A percentile compares a stretch with the other conserved stretches of the same genome.
Evolutionary conservation across 2,888 invertebrate genomes (phyloP).

Genomic region (Metopia argyrocephala): DNA sequence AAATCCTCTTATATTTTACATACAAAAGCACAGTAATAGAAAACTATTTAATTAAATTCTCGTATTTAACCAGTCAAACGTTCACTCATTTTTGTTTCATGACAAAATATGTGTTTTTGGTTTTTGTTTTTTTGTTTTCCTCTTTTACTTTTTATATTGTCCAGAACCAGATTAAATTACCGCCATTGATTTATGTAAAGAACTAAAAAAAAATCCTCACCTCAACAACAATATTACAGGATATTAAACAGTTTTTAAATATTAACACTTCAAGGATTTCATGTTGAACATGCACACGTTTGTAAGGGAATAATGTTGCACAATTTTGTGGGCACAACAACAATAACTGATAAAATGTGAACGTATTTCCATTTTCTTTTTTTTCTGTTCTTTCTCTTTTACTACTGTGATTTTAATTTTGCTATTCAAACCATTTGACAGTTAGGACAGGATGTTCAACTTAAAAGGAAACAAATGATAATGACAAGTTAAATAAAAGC

Average conservation of each 20-base stretch:
- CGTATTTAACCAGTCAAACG: too few relatives aligned
- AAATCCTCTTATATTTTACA: not conserved
- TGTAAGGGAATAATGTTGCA: not conserved
- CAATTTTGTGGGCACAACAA: not conserved
- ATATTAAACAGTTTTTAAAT: conserved; percentile 58
- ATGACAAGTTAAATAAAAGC: conserved; percentile 28
- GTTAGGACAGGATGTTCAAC: conserved; percentile 58
- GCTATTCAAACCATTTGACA: conserved; percentile 50
- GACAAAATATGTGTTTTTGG: not conserved
- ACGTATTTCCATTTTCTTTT: not conserved
- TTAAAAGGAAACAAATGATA: conserved; percentile 52
- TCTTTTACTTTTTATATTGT: conserved; percentile 3
- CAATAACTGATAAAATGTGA: conserved; percentile 29
- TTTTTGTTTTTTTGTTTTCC: not conserved
- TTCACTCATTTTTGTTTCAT: not conserved
- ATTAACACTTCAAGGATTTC: conserved; percentile 61
- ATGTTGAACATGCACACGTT: conserved; percentile 26
- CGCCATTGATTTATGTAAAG: conserved; percentile 5
- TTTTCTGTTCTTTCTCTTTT: not conserved
- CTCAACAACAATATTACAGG: conserved; percentile 29
- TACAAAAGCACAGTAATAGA: too few relatives aligned
- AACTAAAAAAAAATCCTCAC: not conserved
- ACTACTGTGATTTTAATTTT: conserved; percentile 11
- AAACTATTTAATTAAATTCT: not conserved
- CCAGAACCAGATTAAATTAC: conserved; percentile 30